A percentile compares a stretch with the other conserved stretches of the same genome.
Conservation (phyloP, 2,113 vertebrate genomes). For the Oncorhynchus nerka region DNA sequence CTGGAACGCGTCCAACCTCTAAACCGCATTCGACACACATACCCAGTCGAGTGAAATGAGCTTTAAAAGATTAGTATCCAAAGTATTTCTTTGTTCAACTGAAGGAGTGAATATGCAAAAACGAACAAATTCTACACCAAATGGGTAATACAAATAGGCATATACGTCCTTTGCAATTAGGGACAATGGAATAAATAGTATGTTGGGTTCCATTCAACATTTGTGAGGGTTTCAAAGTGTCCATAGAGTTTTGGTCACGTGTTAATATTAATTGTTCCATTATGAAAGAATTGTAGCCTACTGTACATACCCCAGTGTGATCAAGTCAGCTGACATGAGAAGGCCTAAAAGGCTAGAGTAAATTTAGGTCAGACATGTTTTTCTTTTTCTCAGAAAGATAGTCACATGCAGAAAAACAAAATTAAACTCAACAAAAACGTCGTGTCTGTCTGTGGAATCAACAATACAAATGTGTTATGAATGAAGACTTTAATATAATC, state of each 20-base stretch:
- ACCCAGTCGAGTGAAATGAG: conserved; percentile 12
- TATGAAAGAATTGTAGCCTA: too few relatives aligned
- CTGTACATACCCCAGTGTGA: not conserved
- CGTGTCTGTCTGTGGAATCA: too few relatives aligned
- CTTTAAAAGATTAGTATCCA: conserved; percentile 36
- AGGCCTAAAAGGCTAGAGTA: not conserved
- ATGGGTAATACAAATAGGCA: not conserved
- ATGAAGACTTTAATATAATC: too few relatives aligned
- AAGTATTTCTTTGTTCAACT: conserved; percentile 17
- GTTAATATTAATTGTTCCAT: too few relatives aligned
- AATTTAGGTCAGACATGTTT: not conserved
- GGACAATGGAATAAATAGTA: too few relatives aligned
- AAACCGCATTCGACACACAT: conserved; percentile 4
- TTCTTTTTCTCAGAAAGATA: not conserved
- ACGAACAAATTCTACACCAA: not conserved
- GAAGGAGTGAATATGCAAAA: not conserved
- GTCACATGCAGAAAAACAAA: too few relatives aligned
- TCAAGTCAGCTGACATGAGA: not conserved
- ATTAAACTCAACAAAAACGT: too few relatives aligned
- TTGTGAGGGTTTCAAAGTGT: too few relatives aligned
- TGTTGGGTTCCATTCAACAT: too few relatives aligned
- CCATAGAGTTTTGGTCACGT: not conserved
- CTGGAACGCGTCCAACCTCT: not conserved
- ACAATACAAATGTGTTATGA: too few relatives aligned
- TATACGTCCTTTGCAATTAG: not conserved